Conservation (phyloP, 2,113 vertebrate species). For the Holacanthus passer region DNA sequence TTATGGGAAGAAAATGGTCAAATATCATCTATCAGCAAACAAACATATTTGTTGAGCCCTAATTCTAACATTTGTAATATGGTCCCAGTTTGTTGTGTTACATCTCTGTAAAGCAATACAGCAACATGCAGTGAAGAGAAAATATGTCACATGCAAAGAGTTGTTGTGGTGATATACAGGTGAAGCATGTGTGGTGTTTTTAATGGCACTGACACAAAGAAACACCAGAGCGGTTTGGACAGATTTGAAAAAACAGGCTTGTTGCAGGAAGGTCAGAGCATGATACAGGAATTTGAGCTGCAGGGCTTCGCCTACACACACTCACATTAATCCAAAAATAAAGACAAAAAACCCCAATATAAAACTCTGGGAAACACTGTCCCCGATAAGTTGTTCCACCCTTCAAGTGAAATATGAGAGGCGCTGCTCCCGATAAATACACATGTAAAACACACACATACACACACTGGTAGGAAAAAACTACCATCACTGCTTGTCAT, state of each 20-base stretch:
- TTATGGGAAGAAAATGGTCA: not conserved
- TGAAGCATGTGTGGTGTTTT: not conserved
- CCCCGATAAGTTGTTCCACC: constrained; percentile 97
- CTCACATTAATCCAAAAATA: constrained; percentile 21
- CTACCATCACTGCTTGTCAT: constrained; percentile 94
- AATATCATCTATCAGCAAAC: not conserved
- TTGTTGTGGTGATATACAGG: not conserved
- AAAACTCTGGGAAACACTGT: constrained; percentile 99
- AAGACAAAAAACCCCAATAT: constrained; percentile 69
- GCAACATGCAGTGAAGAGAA: constrained; percentile 18
- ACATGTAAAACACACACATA: constrained; percentile 50
- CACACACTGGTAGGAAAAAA: constrained; percentile 94
- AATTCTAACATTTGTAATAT: not conserved
- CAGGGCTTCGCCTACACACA: not conserved
- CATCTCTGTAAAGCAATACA: not conserved
- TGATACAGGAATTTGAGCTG: not conserved
- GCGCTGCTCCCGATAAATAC: constrained; percentile 97
- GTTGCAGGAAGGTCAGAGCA: not conserved
- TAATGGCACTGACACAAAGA: constrained; percentile 2
- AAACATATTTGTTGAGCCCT: not conserved
- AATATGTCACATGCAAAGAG: constrained; percentile 28
- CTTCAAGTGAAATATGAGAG: constrained; percentile 96
- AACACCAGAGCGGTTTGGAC: not conserved
- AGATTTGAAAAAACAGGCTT: too few relatives aligned
- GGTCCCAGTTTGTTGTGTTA: not conserved